Evolutionary conservation across 2,888 invertebrate species (phyloP).

Genomic region (Polyploca ridens): DNA sequence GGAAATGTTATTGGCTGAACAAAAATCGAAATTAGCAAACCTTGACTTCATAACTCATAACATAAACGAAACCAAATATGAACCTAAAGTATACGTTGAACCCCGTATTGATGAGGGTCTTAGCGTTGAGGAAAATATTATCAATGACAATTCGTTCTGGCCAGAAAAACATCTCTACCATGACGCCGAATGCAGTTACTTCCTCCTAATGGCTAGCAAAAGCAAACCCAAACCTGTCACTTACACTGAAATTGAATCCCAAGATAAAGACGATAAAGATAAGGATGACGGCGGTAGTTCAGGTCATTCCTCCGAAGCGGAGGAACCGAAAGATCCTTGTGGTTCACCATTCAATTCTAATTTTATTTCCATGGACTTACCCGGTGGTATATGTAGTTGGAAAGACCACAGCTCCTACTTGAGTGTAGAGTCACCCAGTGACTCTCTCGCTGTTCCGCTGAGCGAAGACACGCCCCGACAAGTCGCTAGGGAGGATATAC

Average conservation of each 20-base stretch:
- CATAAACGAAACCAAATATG: slow-evolving; percentile 27
- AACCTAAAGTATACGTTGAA: slow-evolving; percentile 27
- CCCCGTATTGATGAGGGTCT: slow-evolving; percentile 32
- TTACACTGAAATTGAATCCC: slow-evolving; percentile 46
- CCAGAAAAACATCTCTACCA: slow-evolving; percentile 85
- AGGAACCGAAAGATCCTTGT: slow-evolving; percentile 57
- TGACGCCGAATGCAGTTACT: slow-evolving; percentile 87
- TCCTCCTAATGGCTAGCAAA: slow-evolving; percentile 80
- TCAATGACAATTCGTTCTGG: slow-evolving; percentile 85
- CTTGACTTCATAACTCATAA: slow-evolving; percentile 22
- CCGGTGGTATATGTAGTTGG: slow-evolving; percentile 93
- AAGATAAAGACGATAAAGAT: slow-evolving; percentile 84
- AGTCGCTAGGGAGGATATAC: slow-evolving; percentile 78
- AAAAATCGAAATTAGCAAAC: slow-evolving; percentile 42
- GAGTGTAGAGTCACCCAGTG: slow-evolving; percentile 81
- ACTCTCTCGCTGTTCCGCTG: slow-evolving; percentile 45
- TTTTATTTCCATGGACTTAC: slow-evolving; percentile 89
- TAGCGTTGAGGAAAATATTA: slow-evolving; percentile 60
- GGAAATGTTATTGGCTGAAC: slow-evolving; percentile 67
- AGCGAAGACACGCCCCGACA: slow-evolving; percentile 45
- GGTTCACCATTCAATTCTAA: slow-evolving; percentile 81
- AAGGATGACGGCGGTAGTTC: slow-evolving; percentile 86
- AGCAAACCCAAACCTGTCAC: slow-evolving; percentile 55
- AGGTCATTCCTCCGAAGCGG: slow-evolving; percentile 80
- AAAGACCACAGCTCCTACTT: slow-evolving; percentile 92